Evolutionary conservation across 2,888 invertebrate species (phyloP), one percentile per base, ranked within the genome.

Genomic region (Tenthredo scrophulariae): DNA sequence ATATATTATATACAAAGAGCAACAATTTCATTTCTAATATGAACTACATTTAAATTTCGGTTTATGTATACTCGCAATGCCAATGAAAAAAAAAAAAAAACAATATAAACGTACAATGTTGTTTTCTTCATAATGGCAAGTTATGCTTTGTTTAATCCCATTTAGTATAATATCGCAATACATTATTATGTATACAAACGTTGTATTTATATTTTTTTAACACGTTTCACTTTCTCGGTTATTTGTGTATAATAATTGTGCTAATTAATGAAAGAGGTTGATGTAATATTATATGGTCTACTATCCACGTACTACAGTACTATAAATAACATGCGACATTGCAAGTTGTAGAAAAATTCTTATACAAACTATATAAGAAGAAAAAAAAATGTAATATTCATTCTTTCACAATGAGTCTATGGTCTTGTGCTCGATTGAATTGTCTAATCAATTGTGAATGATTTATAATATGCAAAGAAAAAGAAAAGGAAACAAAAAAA

Each of bases 131-230:
- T 46, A 46, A 75, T 13, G 5, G 22, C 22, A 26, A 62, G 26
- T n/a, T 75, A 75, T 75, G 46, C 46, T 43, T 75, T 13, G 26
- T 22, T 75, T 26, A 62, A 62, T 62, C 62, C 46, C 22, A 15
- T 75, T n/a, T 75, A 43, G 40, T 75, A 46, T 75, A 43, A 75
- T 75, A 75, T 75, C 43, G 22, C 46, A 46, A 75, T 75, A 70
- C 70, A 70, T 70, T 37, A n/a, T n/a, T n/a, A n/a, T n/a, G n/a
- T n/a, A 37, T 10, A 67, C 33, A 70, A 29, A 70, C 70, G 29
- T 70, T 70, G 29, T 77, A 77, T 77, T 77, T 77, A 50, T 77
- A 50, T 77, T 77, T 77, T 77, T 77, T 29, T 74, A 40, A 77
- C 37, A 77, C 13, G 50, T 22, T 77, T 26, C 77, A 77, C 54